These are phyloP conservation scores for Ditula angustiorana DNA, from an alignment of 2,888 invertebrate species.

Conservation along the genomic window DNA sequence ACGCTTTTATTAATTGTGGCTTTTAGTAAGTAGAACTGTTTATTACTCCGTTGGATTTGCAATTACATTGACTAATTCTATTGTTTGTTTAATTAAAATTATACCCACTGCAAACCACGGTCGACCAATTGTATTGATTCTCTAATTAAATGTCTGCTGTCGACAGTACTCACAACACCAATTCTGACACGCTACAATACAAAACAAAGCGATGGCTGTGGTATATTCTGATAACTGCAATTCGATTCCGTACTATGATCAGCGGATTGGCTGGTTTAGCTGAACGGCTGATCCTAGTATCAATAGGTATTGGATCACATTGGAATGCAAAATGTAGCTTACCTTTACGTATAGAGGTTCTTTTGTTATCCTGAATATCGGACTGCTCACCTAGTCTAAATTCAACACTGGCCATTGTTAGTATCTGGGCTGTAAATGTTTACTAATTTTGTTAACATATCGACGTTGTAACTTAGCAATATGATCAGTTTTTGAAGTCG, in stretches of 20 bases:
- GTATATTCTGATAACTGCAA: neutral
- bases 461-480: too few species aligned
- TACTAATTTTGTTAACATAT: too few species aligned
- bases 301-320: neutral
- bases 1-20: neutral
- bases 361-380: too few species aligned
- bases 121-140: neutral
- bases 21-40: neutral
- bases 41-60: neutral
- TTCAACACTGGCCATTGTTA: too few species aligned
- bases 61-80: neutral
- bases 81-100: neutral
- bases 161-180: neutral
- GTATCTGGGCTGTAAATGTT: too few species aligned
- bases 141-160: neutral
- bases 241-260: slow-evolving; percentile 7
- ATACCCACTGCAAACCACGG: slow-evolving; percentile 6
- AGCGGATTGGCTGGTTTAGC: slow-evolving; percentile 1
- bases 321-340: neutral
- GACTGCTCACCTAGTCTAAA: too few species aligned
- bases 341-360: neutral
- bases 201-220: slow-evolving; percentile 3
- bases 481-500: too few species aligned
- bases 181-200: neutral
- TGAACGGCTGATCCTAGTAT: slow-evolving; percentile 2